Base-by-base conservation (phyloP, 2,113 vertebrate species). In the Narcine bancroftii region DNA sequence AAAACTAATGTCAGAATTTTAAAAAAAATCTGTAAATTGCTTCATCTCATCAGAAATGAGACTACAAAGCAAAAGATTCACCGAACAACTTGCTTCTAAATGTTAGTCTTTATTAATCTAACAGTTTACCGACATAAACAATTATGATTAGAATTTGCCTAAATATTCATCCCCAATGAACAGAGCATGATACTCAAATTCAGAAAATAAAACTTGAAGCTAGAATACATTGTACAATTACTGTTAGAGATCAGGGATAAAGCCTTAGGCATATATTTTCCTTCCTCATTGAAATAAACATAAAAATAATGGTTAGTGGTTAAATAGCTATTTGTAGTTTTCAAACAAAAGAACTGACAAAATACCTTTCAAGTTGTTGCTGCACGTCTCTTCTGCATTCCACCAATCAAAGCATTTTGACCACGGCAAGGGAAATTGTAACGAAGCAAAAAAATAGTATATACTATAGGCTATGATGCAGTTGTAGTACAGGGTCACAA, bases 391-490 rank as follows among this genome's bases (percentile, higher is more conserved):
- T 72, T 96, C 95, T 33, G 96, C 94, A 6, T 56, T n/a, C 50
- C 36, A 85, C 97, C 96, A 97, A 29, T 92, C 93, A 72, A 93
- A 93, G 94, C 97, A 98, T 0, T 93, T 92, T 0, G 95, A 95
- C 98, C 98, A 99, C 0, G 98, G 98, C 11, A 99, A 93, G 42
- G 97, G 96, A 93, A 92, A 96, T 95, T 96, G 97, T 95, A 99
- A 98, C 29, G 81, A 85, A 85, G 53, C 81, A 85, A 85, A 60
- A 5, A 85, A 9, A 60, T 85, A 85, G 81, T 97, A 99, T 92
- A 99, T 94, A 13, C 97, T 97, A 77, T 99, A 99, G 92, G 95
- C 95, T 39, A 99, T 97, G 94, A 99, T 98, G 85, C 98, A 96
- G 0, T 99, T 99, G 93, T 99, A 99, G 94, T 99, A 99, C 92